These are phyloP conservation scores for Dascillus cervinus DNA, from an alignment of 2,888 invertebrate genomes.

Conservation along the genomic window DNA sequence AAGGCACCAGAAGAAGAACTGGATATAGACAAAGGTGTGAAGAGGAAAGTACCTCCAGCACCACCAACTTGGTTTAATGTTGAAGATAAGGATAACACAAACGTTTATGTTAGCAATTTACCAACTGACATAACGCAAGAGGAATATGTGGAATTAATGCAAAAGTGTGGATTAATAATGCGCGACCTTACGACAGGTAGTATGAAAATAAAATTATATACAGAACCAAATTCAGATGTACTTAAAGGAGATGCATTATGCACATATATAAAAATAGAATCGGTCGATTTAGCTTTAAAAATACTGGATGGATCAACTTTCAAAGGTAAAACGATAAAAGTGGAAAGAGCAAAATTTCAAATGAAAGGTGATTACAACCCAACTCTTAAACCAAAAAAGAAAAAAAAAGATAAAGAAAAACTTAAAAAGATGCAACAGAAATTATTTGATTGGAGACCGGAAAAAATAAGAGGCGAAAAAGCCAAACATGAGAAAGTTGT, in stretches of 20 bases:
- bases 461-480: slow-evolving; percentile 78
- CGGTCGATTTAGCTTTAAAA: slow-evolving; percentile 85
- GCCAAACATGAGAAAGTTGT: slow-evolving; percentile 85
- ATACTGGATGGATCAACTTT: slow-evolving; percentile 82
- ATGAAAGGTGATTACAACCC: slow-evolving; percentile 94
- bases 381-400: slow-evolving; percentile 78
- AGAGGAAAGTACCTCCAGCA: slow-evolving; percentile 46
- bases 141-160: slow-evolving; percentile 86
- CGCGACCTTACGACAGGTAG: slow-evolving; percentile 71
- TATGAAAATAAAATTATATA: slow-evolving; percentile 88
- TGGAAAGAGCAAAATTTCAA: slow-evolving; percentile 90
- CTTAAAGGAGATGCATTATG: slow-evolving; percentile 96
- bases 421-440: slow-evolving; percentile 88
- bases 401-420: slow-evolving; percentile 84
- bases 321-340: slow-evolving; percentile 73
- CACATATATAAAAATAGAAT: slow-evolving; percentile 92
- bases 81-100: slow-evolving; percentile 80
- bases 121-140: slow-evolving; percentile 84
- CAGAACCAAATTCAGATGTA: slow-evolving; percentile 65
- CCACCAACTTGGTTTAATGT: slow-evolving; percentile 81
- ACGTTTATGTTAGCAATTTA: slow-evolving; percentile 91
- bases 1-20: slow-evolving; percentile 14
- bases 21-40: slow-evolving; percentile 24
- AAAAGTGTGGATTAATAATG: slow-evolving; percentile 93
- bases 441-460: slow-evolving; percentile 94